Percentiles rank a stretch among this genome's conserved stretches.
These are phyloP conservation scores for Campodea augens DNA, from an alignment of 1,140 invertebrate genomes.

Conservation along the genomic window DNA sequence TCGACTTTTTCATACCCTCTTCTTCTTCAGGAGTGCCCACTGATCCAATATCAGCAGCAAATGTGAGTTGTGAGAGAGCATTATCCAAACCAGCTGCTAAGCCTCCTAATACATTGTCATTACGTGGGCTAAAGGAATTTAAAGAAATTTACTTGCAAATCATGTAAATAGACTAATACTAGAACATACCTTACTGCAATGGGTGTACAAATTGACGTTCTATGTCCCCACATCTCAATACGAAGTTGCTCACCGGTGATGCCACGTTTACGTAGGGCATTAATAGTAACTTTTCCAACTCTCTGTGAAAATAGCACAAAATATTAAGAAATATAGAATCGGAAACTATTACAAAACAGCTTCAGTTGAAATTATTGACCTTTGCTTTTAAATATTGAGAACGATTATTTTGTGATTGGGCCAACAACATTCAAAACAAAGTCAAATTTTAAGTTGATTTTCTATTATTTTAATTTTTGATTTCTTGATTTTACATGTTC, in stretches of 20 bases:
- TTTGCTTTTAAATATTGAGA: too few species aligned
- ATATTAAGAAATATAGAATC: background rate
- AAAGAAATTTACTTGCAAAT: too few species aligned
- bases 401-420: too few species aligned
- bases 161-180: too few species aligned
- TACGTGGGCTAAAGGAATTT: constrained; percentile 10
- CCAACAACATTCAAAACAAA: too few species aligned
- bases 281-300: constrained; percentile 70
- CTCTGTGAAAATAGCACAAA: constrained; percentile 31
- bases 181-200: constrained; percentile 19
- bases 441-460: background rate
- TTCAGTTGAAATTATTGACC: too few species aligned
- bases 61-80: constrained; percentile 7
- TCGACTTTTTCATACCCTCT: background rate
- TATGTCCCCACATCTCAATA: constrained; percentile 62
- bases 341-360: background rate
- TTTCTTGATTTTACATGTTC: constrained; percentile 4
- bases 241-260: constrained; percentile 71
- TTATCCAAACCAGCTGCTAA: constrained; percentile 7
- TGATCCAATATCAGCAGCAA: background rate
- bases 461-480: background rate
- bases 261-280: constrained; percentile 54
- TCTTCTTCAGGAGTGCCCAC: background rate
- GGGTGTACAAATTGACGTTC: constrained; percentile 66
- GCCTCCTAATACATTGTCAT: constrained; percentile 10